Evolutionary conservation across 1,140 invertebrate species (phyloP).

Genomic region (Panulirus ornatus): DNA sequence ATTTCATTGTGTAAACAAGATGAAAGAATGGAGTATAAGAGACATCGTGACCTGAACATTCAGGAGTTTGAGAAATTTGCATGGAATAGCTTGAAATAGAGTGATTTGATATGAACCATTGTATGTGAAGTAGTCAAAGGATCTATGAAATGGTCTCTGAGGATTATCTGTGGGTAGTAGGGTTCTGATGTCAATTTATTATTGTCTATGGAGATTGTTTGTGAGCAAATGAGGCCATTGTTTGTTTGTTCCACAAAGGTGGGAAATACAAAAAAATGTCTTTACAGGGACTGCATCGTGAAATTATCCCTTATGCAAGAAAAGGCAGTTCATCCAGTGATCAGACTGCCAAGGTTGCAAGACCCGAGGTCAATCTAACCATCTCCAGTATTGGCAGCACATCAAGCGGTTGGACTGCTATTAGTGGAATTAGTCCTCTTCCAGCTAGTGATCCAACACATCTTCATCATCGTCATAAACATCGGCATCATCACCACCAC

Average conservation of each 20-base stretch:
- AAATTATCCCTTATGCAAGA: background rate
- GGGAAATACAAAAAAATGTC: no score
- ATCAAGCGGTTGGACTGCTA: constrained; percentile 30
- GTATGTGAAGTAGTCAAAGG: no score
- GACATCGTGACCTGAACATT: no score
- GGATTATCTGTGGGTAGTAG: no score
- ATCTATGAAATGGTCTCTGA: no score
- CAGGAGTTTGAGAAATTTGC: no score
- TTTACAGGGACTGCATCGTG: background rate
- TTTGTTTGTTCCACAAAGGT: no score
- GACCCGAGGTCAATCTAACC: background rate
- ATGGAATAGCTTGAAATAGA: no score
- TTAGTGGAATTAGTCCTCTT: constrained; percentile 47
- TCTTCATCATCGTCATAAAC: background rate
- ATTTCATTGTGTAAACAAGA: no score
- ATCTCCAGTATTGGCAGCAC: constrained; percentile 30
- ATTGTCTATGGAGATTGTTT: background rate
- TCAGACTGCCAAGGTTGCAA: background rate
- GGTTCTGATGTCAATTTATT: background rate
- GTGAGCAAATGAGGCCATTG: background rate
- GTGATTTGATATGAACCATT: no score
- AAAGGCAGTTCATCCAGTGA: background rate
- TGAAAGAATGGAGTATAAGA: no score
- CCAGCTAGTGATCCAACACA: constrained; percentile 18
- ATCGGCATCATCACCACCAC: background rate